Evolutionary conservation across 2,113 vertebrate species (phyloP).

Genomic region (Candoia aspera): DNA sequence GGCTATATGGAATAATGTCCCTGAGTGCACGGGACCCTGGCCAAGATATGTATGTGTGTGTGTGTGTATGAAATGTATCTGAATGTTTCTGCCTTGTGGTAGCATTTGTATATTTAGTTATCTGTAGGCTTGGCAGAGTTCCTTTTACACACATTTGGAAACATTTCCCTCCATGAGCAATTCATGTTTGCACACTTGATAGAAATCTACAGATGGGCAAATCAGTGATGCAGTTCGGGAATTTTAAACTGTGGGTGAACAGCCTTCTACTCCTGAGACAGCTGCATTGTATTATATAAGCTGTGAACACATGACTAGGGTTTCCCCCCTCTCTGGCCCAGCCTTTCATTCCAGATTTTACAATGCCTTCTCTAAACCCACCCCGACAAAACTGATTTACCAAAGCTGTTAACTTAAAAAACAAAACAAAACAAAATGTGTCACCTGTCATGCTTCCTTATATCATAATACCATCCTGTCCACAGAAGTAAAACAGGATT

Average conservation of each 20-base stretch:
- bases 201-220: neutral
- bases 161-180: neutral
- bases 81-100: neutral
- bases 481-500: neutral
- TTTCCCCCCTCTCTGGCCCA: neutral
- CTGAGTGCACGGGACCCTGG: accelerated
- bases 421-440: neutral
- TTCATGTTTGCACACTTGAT: neutral
- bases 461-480: neutral
- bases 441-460: neutral
- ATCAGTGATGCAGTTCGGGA: neutral
- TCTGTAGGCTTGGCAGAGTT: neutral
- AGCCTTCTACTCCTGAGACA: neutral
- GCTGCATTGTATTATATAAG: neutral
- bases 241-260: neutral
- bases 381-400: neutral
- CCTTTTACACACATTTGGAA: conserved; percentile 7
- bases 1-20: conserved; percentile 23
- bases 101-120: conserved; percentile 4
- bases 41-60: accelerated
- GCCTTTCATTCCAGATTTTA: neutral
- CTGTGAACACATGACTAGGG: neutral
- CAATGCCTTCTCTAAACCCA: neutral
- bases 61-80: neutral
- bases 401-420: neutral